Base-by-base conservation (phyloP, 2,113 vertebrate genomes). In the Lontra canadensis region DNA sequence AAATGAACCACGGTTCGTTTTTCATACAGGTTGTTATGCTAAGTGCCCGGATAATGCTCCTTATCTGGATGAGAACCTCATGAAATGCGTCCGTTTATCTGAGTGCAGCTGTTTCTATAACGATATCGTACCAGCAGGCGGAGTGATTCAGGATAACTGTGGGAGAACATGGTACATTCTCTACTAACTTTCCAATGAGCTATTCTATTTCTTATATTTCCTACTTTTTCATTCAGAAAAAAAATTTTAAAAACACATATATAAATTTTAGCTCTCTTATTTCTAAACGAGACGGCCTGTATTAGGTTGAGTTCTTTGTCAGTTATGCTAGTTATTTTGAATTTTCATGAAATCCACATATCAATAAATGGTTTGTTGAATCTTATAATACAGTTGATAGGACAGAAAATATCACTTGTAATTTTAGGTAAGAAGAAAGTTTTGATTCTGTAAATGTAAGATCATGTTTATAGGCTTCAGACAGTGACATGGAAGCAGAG, bases 1-100 rank as follows among this genome's bases (percentile, higher is more conserved):
- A 89, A 49, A n/a, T 78, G 65, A 95, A 88, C 3, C 9, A 4
- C 0, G 3, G 26, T 23, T 69, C 29, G 7, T 76, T 74, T 96
- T 95, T 55, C 67, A 44, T 31, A 21, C 95, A 99, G 99, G 99
- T 42, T 99, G 99, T 85, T 99, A 99, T 52, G 99, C 99, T n/a
- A 99, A 96, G 94, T 99, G 99, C 96, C 98, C 99, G 10, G 93
- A 98, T 1, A 98, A 97, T 14, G 78, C 85, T 0, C 99, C 99
- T 31, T 99, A 99, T 84, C 99, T 99, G 98, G 99, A 99, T 92
- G 99, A 99, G 92, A 99, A 99, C 95, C 99, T 96, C 31, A 98
- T 98, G 95, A 97, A 97, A 95, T 99, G 99, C n/a, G 98, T 99
- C 13, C 78, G 18, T 67, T 89, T 99, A 78, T 98, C 94, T 18